Percentiles rank a stretch among this genome's conserved stretches.
Evolutionary conservation across 35 echinoderm and acorn worm species (phyloP).

Genomic region (Lytechinus pictus): DNA sequence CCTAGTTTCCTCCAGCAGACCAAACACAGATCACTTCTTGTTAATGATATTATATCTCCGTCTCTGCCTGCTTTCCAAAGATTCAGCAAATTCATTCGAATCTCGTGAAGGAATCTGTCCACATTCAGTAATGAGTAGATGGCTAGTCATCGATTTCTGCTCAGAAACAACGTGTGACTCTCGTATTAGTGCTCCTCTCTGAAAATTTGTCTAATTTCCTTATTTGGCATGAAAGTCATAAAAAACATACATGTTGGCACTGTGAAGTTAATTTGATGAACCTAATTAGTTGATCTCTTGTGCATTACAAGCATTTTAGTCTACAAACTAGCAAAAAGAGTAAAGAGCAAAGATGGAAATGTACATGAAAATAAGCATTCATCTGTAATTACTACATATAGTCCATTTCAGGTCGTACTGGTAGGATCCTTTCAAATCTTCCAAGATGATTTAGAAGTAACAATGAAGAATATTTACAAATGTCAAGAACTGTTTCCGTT

Average conservation of each 20-base stretch:
- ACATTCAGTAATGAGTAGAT: not conserved
- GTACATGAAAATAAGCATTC: not conserved
- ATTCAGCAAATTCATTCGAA: not conserved
- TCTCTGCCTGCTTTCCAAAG: not conserved
- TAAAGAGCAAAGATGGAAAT: not conserved
- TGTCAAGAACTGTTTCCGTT: not conserved
- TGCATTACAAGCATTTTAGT: not conserved
- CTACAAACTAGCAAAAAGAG: not conserved
- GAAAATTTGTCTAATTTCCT: not conserved
- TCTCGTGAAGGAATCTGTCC: not conserved
- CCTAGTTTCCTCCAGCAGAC: not conserved
- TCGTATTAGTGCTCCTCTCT: not conserved
- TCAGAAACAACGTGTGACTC: not conserved
- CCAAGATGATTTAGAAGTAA: not conserved
- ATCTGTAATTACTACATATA: not conserved
- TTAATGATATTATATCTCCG: not conserved
- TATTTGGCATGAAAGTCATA: not conserved
- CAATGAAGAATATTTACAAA: not conserved
- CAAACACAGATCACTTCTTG: not conserved
- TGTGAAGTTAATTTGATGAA: not conserved
- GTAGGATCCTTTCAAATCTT: slow-evolving; percentile 3
- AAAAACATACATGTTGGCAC: not conserved
- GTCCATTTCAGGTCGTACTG: slow-evolving; percentile 16
- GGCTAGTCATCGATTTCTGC: not conserved
- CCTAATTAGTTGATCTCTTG: not conserved